These are phyloP conservation scores for Carcina quercana DNA, from an alignment of 2,888 invertebrate species.

Conservation along the genomic window DNA sequence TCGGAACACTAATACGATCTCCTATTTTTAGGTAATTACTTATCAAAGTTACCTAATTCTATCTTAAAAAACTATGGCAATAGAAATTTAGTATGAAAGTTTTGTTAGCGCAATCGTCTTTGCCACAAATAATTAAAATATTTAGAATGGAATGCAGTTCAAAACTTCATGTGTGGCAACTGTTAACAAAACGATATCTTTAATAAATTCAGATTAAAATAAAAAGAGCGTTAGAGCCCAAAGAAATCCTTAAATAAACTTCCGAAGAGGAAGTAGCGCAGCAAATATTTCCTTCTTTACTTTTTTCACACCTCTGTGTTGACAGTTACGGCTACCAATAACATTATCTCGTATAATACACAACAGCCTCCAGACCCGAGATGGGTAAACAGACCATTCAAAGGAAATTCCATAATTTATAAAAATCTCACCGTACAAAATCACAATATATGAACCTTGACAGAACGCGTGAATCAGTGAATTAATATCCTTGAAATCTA, in stretches of 20 bases:
- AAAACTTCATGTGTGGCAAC: no score
- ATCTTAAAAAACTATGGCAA: no score
- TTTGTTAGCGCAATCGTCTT: no score
- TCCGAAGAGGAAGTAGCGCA: slow-evolving; percentile 48
- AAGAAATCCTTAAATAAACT: slow-evolving; percentile 46
- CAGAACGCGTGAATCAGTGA: slow-evolving; percentile 61
- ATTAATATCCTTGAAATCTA: slow-evolving; percentile 73
- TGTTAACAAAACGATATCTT: no score
- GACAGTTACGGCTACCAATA: slow-evolving; percentile 57
- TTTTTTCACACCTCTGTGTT: slow-evolving; percentile 49
- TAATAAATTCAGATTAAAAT: slow-evolving; percentile 24
- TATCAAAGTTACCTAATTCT: no score
- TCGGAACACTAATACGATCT: no score
- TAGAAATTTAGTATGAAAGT: no score
- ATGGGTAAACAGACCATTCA: slow-evolving; percentile 63
- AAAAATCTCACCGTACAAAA: slow-evolving; percentile 53
- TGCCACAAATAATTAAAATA: no score
- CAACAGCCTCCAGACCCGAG: slow-evolving; percentile 57
- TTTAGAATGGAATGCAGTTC: no score
- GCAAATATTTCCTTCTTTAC: slow-evolving; percentile 61
- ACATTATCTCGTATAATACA: slow-evolving; percentile 40
- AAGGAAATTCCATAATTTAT: slow-evolving; percentile 42
- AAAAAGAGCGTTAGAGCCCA: slow-evolving; percentile 15
- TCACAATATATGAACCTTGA: slow-evolving; percentile 66
- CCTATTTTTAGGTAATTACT: no score